These are phyloP conservation scores for Calcarius lapponicus DNA, from an alignment of 2,797 vertebrate genomes.

Conservation along the genomic window DNA sequence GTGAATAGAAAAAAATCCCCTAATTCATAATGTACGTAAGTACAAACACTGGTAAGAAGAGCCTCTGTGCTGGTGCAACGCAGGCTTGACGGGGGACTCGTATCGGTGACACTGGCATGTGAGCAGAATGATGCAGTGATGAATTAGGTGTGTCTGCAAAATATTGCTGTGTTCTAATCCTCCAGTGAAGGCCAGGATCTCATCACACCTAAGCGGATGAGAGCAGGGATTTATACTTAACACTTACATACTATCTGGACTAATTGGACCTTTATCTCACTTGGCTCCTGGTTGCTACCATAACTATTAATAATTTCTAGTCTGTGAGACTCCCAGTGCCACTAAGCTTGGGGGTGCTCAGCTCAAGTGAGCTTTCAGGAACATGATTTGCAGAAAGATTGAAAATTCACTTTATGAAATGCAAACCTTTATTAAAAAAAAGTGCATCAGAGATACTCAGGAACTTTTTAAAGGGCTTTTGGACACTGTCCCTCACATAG, in stretches of 20 bases:
- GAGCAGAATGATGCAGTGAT: not conserved
- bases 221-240: slow-evolving; percentile 6
- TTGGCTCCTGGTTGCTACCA: slow-evolving; percentile 5
- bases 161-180: not conserved
- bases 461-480: not conserved
- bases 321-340: not conserved
- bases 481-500: not conserved
- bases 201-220: not conserved
- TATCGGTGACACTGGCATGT: rapidly evolving
- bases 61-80: not conserved
- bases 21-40: not conserved
- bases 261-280: slow-evolving; percentile 39
- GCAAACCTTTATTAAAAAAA: not conserved
- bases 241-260: slow-evolving; percentile 7
- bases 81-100: rapidly evolving
- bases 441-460: not conserved
- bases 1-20: not conserved
- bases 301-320: slow-evolving; percentile 19
- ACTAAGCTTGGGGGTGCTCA: not conserved
- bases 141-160: not conserved
- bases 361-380: not conserved
- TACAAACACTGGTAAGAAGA: not conserved
- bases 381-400: not conserved
- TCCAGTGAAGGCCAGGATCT: not conserved
- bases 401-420: not conserved